Conservation (phyloP, 2,113 vertebrate species). For the Myrmecobius fasciatus region DNA sequence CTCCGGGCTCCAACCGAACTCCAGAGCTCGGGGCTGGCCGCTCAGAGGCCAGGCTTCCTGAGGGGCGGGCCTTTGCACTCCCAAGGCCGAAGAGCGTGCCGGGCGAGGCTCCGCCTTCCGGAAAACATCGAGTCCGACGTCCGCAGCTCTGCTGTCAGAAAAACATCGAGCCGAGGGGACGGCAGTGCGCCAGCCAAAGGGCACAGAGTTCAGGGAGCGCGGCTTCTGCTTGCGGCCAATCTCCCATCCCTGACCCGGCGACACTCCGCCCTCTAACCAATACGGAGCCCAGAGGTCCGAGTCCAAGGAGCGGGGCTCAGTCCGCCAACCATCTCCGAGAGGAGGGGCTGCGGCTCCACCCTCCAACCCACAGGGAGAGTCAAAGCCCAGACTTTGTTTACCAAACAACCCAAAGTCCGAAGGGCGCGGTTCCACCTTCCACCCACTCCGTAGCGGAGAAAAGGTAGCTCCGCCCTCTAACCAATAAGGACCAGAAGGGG, state of each 20-base stretch:
- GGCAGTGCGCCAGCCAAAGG: not conserved
- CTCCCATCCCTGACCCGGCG: not conserved
- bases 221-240: not conserved
- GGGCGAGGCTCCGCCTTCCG: not conserved
- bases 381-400: not conserved
- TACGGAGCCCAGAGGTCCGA: not conserved
- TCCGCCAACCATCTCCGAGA: not conserved
- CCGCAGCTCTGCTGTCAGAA: too few species aligned
- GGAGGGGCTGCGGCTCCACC: not conserved
- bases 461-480: not conserved
- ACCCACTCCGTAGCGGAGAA: not conserved
- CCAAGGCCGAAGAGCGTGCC: not conserved
- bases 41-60: not conserved
- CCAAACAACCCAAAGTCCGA: not conserved
- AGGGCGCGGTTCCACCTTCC: not conserved
- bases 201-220: not conserved
- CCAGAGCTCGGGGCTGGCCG: too few species aligned
- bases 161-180: too few species aligned
- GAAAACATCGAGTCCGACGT: not conserved
- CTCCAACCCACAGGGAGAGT: not conserved
- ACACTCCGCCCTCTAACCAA: not conserved
- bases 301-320: not conserved
- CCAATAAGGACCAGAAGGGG: not conserved
- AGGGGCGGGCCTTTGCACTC: not conserved
- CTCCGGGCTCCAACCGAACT: not conserved